Evolutionary conservation across 2,113 vertebrate genomes (phyloP).

Genomic region (Colaptes auratus): DNA sequence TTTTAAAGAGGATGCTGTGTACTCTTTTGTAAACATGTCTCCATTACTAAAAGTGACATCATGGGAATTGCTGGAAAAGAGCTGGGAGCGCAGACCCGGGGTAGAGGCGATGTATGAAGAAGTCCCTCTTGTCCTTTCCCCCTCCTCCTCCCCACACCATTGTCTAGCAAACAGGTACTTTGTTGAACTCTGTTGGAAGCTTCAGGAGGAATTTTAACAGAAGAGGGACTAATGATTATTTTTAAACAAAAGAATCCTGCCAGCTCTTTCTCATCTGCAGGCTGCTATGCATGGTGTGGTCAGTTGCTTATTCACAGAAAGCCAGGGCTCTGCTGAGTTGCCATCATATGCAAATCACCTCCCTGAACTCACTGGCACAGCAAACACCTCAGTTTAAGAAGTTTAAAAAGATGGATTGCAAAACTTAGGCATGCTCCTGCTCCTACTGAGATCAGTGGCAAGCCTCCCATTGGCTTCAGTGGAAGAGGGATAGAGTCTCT

Average conservation of each 20-base stretch:
- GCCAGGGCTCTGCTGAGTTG: neutral
- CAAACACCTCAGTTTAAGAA: neutral
- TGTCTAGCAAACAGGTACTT: constrained; percentile 43
- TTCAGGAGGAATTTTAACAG: constrained; percentile 27
- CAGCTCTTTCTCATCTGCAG: constrained; percentile 9
- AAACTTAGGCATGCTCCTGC: neutral
- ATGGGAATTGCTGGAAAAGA: constrained; percentile 46
- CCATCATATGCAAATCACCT: constrained; percentile 26
- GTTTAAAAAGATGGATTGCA: constrained; percentile 18
- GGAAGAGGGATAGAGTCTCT: neutral
- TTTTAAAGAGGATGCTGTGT: constrained; percentile 46
- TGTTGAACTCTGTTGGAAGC: constrained; percentile 4
- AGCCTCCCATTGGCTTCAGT: constrained; percentile 3
- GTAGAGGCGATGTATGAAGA: neutral
- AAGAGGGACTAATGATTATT: neutral
- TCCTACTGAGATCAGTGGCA: constrained; percentile 36
- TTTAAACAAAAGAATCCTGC: neutral
- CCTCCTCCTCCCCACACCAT: neutral
- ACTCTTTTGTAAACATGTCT: constrained; percentile 43
- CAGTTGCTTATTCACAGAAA: constrained; percentile 25
- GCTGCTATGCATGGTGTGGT: neutral
- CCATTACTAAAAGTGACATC: constrained; percentile 35
- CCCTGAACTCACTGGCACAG: neutral
- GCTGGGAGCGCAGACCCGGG: neutral
- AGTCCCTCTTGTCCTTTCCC: neutral